Percentiles rank a stretch among this genome's conserved stretches.
Conservation (phyloP, 2,888 invertebrate species). For the Lamproptera curius region DNA sequence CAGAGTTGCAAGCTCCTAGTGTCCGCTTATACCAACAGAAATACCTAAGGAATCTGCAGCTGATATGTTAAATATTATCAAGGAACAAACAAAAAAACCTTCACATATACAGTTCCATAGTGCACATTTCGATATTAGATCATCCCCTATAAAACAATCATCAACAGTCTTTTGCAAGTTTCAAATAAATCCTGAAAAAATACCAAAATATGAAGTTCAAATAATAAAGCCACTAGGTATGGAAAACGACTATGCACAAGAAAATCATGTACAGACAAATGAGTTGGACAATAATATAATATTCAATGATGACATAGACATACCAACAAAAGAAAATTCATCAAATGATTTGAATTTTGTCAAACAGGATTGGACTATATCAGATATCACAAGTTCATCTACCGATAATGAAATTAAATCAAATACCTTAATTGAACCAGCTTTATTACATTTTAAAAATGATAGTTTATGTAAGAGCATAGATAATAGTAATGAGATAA, state of each 20-base stretch:
- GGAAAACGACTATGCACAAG: slow-evolving; percentile 16
- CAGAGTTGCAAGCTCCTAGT: slow-evolving; percentile 20
- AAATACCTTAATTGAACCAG: slow-evolving; percentile 48
- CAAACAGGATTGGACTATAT: slow-evolving; percentile 35
- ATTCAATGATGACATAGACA: slow-evolving; percentile 43
- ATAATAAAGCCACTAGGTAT: slow-evolving; percentile 50
- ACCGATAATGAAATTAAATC: slow-evolving; percentile 52
- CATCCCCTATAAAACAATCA: slow-evolving; percentile 66
- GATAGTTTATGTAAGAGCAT: slow-evolving; percentile 27
- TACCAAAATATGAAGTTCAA: slow-evolving; percentile 56
- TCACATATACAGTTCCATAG: slow-evolving; percentile 59
- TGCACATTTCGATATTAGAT: slow-evolving; percentile 66
- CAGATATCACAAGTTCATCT: slow-evolving; percentile 42
- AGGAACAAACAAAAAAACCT: slow-evolving; percentile 33
- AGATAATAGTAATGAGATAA: slow-evolving; percentile 22
- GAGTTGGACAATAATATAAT: slow-evolving; percentile 35
- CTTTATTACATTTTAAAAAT: slow-evolving; percentile 49
- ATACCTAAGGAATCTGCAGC: slow-evolving; percentile 17
- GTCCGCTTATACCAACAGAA: slow-evolving; percentile 18
- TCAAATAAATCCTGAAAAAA: slow-evolving; percentile 60
- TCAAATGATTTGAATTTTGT: slow-evolving; percentile 24
- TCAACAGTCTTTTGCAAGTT: slow-evolving; percentile 63
- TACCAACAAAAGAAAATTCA: slow-evolving; percentile 40
- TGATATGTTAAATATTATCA: slow-evolving; percentile 22
- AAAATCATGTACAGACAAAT: slow-evolving; percentile 25